Conservation (phyloP, 2,113 vertebrate species). For the Lophotis ruficrista region DNA sequence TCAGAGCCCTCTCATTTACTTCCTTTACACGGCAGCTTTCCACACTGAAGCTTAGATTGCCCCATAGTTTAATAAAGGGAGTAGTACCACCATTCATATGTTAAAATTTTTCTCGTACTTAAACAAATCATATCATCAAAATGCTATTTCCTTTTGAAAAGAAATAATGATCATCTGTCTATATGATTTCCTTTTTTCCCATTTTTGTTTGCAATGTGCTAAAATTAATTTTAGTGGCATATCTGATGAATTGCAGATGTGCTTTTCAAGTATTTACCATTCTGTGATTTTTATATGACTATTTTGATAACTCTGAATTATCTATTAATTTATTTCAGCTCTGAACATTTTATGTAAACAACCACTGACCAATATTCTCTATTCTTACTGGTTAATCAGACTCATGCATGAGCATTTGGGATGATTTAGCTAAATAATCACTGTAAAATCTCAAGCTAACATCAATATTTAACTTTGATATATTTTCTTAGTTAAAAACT, state of each 20-base stretch:
- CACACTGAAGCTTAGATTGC: neutral
- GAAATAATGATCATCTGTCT: neutral
- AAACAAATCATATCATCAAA: constrained; percentile 24
- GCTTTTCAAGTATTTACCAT: neutral
- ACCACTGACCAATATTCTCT: neutral
- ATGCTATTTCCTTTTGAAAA: neutral
- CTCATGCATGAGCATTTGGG: neutral
- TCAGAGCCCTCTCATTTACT: neutral
- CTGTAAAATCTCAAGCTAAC: neutral
- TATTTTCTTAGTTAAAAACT: neutral
- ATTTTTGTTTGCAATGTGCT: neutral
- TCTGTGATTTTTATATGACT: neutral
- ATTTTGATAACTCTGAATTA: neutral
- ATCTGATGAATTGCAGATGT: neutral
- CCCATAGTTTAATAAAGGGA: constrained; percentile 7
- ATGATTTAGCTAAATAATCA: neutral
- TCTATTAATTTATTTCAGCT: neutral
- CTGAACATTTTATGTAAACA: neutral
- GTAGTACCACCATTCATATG: constrained; percentile 60
- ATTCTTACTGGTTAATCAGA: neutral
- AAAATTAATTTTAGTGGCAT: neutral
- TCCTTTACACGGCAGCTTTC: neutral
- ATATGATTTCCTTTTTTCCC: neutral
- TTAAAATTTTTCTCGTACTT: constrained; percentile 39
- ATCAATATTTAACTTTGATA: neutral